Base-by-base conservation (phyloP, 2,113 vertebrate species). In the Piaya cayana region DNA sequence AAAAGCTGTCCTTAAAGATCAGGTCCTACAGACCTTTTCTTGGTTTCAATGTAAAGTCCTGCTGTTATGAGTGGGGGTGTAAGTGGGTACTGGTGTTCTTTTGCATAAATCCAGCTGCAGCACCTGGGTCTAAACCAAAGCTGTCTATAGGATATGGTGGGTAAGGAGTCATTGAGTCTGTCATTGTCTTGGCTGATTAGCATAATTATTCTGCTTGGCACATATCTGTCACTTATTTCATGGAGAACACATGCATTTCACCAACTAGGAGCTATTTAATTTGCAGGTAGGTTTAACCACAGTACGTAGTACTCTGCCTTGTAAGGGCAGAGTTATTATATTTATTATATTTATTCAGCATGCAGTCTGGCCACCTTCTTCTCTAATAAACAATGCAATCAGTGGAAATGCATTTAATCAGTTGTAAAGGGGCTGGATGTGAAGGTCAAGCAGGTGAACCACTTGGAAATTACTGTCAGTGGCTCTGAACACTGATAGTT, bases 11-110 rank as follows among this genome's bases (percentile, higher is more conserved):
- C 34, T 36, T 3, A 9, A 53, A 4, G 6, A 18, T 3, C 13
- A 4, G 1, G 18, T 53, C 45, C 56, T 53, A 9, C 21, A 15
- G 3, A 1, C 8, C 6, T 3, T 7, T 17, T 26, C 21, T 20
- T 25, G 8, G 0, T 26, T 26, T 39, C 29, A 12, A 0, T 1
- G 5, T 27, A 12, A 59, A 65, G 32, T 9, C 32, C 67, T 5
- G 2, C 3, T 20, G 42, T 2, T 2, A 15, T 30, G 26, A 22
- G 3, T 7, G 4, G 25, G 32, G 26, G 19, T 36, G 9, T 47
- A 23, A 43, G 37, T 15, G 37, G 37, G 32, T 22, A 11, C n/a
- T 15, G 25, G 15, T 20, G 10, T 39, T 9, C 5, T 5, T 27
- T 55, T 15, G 12, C 11, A 4, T 47, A 50, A 86, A 76, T 45